A percentile compares a stretch with the other conserved stretches of the same genome.
These are phyloP conservation scores for Blastobasis adustella DNA, from an alignment of 2,888 invertebrate species.

Conservation along the genomic window DNA sequence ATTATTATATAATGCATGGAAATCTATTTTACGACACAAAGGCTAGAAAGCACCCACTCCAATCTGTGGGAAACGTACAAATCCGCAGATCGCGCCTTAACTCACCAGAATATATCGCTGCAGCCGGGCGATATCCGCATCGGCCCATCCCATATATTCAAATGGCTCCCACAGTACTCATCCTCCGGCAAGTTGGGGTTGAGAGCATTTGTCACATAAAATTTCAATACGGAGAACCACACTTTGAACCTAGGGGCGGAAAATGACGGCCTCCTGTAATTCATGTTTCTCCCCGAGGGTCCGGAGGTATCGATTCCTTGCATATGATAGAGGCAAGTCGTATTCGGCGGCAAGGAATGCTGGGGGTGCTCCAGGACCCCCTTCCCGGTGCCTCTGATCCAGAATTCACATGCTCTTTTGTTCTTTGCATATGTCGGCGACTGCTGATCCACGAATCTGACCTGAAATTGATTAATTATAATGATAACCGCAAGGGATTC, in stretches of 20 bases:
- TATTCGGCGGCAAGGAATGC: constrained; percentile 90
- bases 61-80: not conserved
- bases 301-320: constrained; percentile 77
- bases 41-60: too few relatives aligned
- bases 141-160: constrained; percentile 92
- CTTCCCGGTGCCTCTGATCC: constrained; percentile 85
- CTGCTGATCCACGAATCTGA: constrained; percentile 88
- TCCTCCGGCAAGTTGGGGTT: constrained; percentile 80
- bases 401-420: constrained; percentile 89
- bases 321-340: constrained; percentile 91
- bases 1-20: too few relatives aligned
- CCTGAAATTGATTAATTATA: constrained; percentile 70
- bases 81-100: constrained; percentile 12
- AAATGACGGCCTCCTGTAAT: constrained; percentile 73
- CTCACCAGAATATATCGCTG: constrained; percentile 88
- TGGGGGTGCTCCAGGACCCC: constrained; percentile 89
- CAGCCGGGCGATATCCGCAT: constrained; percentile 84
- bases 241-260: constrained; percentile 84
- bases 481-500: constrained; percentile 28
- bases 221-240: constrained; percentile 91
- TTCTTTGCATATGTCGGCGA: constrained; percentile 89
- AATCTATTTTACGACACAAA: too few relatives aligned
- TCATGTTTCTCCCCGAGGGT: constrained; percentile 71
- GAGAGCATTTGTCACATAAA: constrained; percentile 81
- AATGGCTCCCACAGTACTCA: constrained; percentile 87